Evolutionary conservation across 2,888 invertebrate species (phyloP).

Genomic region (Halictus quadricinctus): DNA sequence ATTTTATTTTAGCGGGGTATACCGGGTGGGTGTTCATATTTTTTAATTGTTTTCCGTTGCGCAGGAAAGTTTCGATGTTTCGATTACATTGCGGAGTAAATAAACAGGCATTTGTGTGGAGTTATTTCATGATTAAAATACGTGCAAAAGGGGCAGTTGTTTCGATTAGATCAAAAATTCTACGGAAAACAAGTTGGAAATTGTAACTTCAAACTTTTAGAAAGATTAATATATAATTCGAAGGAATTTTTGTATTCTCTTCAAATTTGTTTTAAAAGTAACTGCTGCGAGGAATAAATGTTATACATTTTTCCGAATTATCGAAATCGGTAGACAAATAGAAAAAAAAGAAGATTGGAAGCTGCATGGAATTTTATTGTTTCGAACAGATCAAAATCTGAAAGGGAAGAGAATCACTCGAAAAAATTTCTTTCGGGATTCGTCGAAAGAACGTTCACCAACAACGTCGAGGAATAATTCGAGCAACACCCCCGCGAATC

Average conservation of each 20-base stretch:
- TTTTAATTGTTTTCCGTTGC: neutral
- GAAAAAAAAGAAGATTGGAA: neutral
- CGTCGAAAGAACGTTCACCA: neutral
- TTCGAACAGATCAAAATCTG: no score
- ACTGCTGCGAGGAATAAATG: no score
- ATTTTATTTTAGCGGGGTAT: neutral
- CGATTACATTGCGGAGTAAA: neutral
- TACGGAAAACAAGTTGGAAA: no score
- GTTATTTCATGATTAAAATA: neutral
- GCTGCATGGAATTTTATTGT: neutral
- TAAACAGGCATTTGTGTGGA: neutral
- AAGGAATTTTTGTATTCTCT: no score
- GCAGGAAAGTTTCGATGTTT: neutral
- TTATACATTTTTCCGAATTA: no score
- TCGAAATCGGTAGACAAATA: no score
- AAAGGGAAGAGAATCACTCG: no score
- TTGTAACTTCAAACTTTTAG: no score
- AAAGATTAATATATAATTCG: no score
- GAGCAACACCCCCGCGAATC: neutral
- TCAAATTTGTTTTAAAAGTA: no score
- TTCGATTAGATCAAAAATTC: neutral
- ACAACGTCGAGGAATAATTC: neutral
- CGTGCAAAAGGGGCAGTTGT: neutral
- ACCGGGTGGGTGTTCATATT: neutral
- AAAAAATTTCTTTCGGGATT: neutral